Evolutionary conservation across 2,888 invertebrate genomes (phyloP).

Genomic region (Alloscopus bannaensis): DNA sequence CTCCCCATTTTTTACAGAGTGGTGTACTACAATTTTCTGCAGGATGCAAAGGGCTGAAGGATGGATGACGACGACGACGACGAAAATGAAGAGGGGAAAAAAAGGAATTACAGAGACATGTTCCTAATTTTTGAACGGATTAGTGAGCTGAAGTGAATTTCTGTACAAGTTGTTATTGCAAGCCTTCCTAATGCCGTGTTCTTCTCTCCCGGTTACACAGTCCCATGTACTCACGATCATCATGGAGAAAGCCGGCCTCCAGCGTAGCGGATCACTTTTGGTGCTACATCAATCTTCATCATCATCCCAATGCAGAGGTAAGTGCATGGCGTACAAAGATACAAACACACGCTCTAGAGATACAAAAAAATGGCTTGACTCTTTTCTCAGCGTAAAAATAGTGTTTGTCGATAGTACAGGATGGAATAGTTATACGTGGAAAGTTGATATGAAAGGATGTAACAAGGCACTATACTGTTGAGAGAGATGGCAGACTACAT

Average conservation of each 20-base stretch:
- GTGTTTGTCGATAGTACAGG: no score
- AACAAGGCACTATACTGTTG: no score
- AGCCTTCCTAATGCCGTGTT: not conserved
- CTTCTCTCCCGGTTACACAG: slow-evolving; percentile 10
- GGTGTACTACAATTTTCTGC: no score
- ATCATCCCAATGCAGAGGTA: slow-evolving; percentile 11
- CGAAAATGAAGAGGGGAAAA: not conserved
- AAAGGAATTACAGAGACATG: not conserved
- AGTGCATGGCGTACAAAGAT: slow-evolving; percentile 23
- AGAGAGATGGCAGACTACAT: no score
- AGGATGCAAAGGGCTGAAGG: no score
- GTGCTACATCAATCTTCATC: slow-evolving; percentile 47
- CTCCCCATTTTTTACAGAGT: no score
- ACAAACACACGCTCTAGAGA: not conserved
- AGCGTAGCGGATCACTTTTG: slow-evolving; percentile 36
- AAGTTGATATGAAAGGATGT: not conserved
- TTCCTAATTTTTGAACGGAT: slow-evolving; percentile 13
- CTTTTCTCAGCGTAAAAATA: no score
- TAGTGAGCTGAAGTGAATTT: slow-evolving; percentile 5
- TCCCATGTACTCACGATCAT: slow-evolving; percentile 36
- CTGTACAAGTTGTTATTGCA: not conserved
- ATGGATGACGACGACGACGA: no score
- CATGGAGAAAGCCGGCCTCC: slow-evolving; percentile 25
- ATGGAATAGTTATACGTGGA: no score
- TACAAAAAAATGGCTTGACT: no score